These are phyloP conservation scores for Lordiphosa clarofinis DNA, from an alignment of 1,140 invertebrate species.

Conservation along the genomic window DNA sequence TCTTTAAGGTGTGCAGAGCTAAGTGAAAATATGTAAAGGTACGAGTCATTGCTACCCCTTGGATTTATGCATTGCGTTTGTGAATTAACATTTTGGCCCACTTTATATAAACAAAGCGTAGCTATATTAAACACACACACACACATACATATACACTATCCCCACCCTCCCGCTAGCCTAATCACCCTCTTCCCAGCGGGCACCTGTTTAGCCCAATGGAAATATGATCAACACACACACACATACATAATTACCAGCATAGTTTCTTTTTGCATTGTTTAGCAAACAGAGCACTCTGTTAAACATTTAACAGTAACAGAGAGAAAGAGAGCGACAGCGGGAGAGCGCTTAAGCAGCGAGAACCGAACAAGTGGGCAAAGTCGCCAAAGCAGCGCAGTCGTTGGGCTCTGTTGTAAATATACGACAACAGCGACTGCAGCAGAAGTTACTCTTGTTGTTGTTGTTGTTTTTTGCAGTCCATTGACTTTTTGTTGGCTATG, in stretches of 20 bases:
- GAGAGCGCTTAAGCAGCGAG: too few relatives aligned
- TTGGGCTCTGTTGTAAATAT: constrained; percentile 23
- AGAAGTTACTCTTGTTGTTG: constrained; percentile 27
- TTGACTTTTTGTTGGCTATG: constrained; percentile 51
- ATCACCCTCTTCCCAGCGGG: too few relatives aligned
- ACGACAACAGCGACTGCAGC: constrained; percentile 24
- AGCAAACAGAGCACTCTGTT: constrained; percentile 17
- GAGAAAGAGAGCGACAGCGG: background rate
- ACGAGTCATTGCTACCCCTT: background rate
- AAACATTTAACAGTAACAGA: constrained; percentile 20
- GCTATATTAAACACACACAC: background rate
- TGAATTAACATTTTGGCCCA: constrained; percentile 25
- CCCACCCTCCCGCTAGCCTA: background rate
- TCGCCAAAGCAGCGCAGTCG: too few relatives aligned
- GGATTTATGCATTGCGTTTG: too few relatives aligned
- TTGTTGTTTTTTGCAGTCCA: constrained; percentile 62
- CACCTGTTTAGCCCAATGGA: too few relatives aligned
- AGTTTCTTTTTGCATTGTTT: too few relatives aligned
- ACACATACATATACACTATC: background rate
- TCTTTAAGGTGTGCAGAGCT: too few relatives aligned
- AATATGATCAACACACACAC: too few relatives aligned
- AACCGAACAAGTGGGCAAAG: too few relatives aligned
- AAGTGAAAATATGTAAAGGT: too few relatives aligned
- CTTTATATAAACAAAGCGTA: constrained; percentile 36
- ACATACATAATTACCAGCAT: too few relatives aligned